Conservation (phyloP, 2,888 invertebrate species). For the Crocallis elinguaria region DNA sequence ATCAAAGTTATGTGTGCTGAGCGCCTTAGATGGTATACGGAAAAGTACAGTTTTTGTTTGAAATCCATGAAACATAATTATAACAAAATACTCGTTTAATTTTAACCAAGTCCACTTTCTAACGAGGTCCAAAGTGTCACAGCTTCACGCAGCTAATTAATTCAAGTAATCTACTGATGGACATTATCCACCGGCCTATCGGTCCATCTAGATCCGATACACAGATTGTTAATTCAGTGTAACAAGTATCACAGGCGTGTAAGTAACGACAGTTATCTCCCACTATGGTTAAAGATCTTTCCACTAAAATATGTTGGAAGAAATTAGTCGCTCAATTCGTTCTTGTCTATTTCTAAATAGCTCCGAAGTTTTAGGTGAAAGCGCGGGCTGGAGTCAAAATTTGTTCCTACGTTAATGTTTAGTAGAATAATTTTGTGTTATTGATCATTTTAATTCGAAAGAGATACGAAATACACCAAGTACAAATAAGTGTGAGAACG, state of each 20-base stretch:
- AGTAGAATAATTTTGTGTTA: too few species aligned
- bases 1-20: too few species aligned
- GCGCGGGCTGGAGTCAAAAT: not conserved
- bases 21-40: too few species aligned
- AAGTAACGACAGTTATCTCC: conserved; percentile 48
- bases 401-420: too few species aligned
- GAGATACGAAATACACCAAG: too few species aligned
- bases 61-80: not conserved
- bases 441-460: too few species aligned
- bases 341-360: conserved; percentile 17
- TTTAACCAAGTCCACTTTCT: conserved; percentile 50
- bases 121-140: conserved; percentile 59
- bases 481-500: too few species aligned
- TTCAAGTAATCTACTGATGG: conserved; percentile 71
- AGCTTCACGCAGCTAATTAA: conserved; percentile 69
- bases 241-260: conserved; percentile 61
- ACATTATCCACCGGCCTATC: conserved; percentile 66
- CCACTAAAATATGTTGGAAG: conserved; percentile 27
- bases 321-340: conserved; percentile 25
- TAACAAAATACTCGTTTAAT: not conserved
- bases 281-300: conserved; percentile 41
- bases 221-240: conserved; percentile 65
- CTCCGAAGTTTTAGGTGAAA: not conserved
- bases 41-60: not conserved
- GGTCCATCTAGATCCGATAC: conserved; percentile 63